These are phyloP conservation scores for Donacobius atricapilla DNA, from an alignment of 2,113 vertebrate genomes.

Conservation along the genomic window DNA sequence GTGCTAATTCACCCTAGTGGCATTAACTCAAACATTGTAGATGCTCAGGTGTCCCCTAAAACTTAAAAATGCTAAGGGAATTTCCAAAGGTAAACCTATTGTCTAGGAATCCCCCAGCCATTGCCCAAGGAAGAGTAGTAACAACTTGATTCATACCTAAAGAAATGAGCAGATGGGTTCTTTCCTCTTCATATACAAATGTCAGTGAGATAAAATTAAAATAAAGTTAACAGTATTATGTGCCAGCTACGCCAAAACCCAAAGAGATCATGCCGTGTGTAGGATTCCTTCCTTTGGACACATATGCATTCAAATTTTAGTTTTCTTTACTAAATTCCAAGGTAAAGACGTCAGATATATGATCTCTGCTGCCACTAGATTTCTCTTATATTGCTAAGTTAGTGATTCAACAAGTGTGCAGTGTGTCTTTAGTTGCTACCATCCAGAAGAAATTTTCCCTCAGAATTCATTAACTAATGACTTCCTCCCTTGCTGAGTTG, in stretches of 20 bases:
- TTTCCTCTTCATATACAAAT: neutral
- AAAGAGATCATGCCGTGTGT: neutral
- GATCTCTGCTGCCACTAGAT: neutral
- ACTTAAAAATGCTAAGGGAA: neutral
- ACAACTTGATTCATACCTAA: neutral
- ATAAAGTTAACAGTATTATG: neutral
- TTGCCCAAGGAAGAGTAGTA: neutral
- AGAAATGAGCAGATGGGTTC: neutral
- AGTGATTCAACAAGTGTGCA: neutral
- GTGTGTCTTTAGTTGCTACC: neutral
- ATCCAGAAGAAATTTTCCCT: neutral
- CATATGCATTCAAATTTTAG: neutral
- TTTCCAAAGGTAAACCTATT: neutral
- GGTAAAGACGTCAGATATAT: neutral
- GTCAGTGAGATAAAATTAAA: neutral
- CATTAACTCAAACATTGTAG: neutral
- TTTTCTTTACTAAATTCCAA: neutral
- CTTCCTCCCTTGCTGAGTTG: neutral
- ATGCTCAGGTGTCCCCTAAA: neutral
- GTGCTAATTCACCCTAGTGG: neutral
- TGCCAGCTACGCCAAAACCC: neutral
- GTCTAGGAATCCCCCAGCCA: neutral
- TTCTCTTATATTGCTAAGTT: neutral
- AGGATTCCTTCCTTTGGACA: neutral
- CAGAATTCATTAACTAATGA: neutral